Percentiles rank a stretch among this genome's conserved stretches.
Conservation (phyloP, 2,113 vertebrate species). For the Chiloscyllium plagiosum region DNA sequence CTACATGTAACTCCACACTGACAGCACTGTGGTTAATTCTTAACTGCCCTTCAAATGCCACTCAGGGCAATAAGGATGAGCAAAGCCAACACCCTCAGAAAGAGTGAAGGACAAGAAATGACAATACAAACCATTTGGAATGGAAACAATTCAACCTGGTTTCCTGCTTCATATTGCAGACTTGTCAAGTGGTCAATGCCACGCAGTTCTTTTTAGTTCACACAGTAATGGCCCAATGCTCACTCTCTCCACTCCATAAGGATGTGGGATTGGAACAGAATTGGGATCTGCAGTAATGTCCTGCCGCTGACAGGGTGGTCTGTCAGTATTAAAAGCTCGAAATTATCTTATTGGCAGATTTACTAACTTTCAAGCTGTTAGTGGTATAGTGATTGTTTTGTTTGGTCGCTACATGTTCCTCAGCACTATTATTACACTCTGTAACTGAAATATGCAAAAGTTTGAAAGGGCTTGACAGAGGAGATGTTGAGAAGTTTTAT, state of each 20-base stretch:
- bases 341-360: neutral
- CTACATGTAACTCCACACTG: too few relatives aligned
- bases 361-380: neutral
- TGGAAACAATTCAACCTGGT: neutral
- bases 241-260: too few relatives aligned
- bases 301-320: neutral
- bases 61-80: too few relatives aligned
- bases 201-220: too few relatives aligned
- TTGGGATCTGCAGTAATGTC: neutral
- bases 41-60: too few relatives aligned
- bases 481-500: neutral
- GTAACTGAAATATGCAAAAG: neutral
- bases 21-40: too few relatives aligned
- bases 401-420: neutral
- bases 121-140: neutral
- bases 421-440: neutral
- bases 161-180: neutral
- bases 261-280: neutral
- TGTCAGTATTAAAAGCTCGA: neutral
- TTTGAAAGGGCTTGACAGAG: too few relatives aligned
- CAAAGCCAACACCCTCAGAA: too few relatives aligned
- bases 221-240: too few relatives aligned
- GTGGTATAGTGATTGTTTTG: neutral
- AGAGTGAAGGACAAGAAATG: neutral
- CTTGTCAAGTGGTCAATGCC: too few relatives aligned